These are phyloP conservation scores for Pica pica DNA, from an alignment of 2,113 vertebrate species.

Conservation along the genomic window DNA sequence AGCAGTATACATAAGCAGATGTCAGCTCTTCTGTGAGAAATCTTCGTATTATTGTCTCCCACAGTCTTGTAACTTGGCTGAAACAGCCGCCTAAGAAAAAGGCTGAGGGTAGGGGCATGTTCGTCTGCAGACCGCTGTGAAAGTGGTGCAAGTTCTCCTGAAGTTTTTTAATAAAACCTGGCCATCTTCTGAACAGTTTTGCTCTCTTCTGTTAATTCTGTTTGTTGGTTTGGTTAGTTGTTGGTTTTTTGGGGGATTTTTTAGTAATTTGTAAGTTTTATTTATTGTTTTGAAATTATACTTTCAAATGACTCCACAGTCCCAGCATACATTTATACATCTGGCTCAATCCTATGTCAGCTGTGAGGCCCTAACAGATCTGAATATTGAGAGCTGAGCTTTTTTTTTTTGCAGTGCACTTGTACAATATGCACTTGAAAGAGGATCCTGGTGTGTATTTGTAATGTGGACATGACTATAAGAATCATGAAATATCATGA, in stretches of 20 bases:
- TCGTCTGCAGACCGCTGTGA: not conserved
- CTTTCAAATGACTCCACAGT: not conserved
- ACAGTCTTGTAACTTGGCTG: not conserved
- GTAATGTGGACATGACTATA: not conserved
- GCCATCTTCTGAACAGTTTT: not conserved
- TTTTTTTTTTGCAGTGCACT: not conserved
- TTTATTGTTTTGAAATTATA: not conserved
- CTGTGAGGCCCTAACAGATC: not conserved
- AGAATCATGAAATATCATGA: not conserved
- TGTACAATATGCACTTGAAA: not conserved
- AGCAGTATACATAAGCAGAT: not conserved
- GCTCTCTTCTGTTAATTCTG: not conserved
- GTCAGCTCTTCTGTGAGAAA: not conserved
- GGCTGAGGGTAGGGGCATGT: not conserved
- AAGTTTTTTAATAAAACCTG: not conserved
- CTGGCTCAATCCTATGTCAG: not conserved
- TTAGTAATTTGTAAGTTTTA: not conserved
- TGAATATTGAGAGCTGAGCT: not conserved
- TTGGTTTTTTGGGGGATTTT: not conserved
- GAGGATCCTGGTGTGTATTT: not conserved
- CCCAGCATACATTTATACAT: not conserved
- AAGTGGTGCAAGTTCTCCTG: not conserved
- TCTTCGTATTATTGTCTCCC: not conserved
- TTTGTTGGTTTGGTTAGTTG: not conserved
- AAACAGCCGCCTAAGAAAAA: not conserved